Conservation (phyloP, 1,140 invertebrate genomes). For the Drosophila athabasca region DNA sequence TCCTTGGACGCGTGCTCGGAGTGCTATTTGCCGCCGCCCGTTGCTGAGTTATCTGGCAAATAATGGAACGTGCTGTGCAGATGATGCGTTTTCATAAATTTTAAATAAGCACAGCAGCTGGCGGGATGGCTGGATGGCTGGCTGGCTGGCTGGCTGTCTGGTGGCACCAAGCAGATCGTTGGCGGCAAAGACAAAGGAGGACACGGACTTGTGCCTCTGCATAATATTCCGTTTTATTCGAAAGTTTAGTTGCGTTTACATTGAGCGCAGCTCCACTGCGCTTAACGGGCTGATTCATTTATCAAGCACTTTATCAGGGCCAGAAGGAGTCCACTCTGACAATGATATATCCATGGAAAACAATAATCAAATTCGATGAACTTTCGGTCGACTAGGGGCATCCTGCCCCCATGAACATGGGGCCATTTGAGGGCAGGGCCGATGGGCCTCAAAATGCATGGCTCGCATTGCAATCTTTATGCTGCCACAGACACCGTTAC, state of each 20-base stretch:
- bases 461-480: constrained; percentile 56
- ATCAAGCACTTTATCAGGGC: constrained; percentile 42
- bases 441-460: constrained; percentile 69
- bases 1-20: constrained; percentile 68
- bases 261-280: constrained; percentile 9
- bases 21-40: constrained; percentile 68
- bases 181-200: constrained; percentile 12
- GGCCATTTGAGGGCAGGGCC: constrained; percentile 34
- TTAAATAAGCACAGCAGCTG: constrained; percentile 72
- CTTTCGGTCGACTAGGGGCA: too few relatives aligned
- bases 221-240: constrained; percentile 57
- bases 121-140: neutral
- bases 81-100: constrained; percentile 82
- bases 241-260: constrained; percentile 51
- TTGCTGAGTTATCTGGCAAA: constrained; percentile 80
- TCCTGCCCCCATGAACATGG: constrained; percentile 1
- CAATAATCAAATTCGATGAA: constrained; percentile 15
- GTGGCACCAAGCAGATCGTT: neutral
- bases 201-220: constrained; percentile 53
- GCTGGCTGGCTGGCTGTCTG: neutral
- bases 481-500: constrained; percentile 2
- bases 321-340: constrained; percentile 26
- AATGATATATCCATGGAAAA: constrained; percentile 29
- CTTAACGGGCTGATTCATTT: constrained; percentile 52
- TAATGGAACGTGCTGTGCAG: constrained; percentile 81